phyloP scores from a whole-genome alignment of 2,888 invertebrate species.

The Habroteleia sp. region DNA sequence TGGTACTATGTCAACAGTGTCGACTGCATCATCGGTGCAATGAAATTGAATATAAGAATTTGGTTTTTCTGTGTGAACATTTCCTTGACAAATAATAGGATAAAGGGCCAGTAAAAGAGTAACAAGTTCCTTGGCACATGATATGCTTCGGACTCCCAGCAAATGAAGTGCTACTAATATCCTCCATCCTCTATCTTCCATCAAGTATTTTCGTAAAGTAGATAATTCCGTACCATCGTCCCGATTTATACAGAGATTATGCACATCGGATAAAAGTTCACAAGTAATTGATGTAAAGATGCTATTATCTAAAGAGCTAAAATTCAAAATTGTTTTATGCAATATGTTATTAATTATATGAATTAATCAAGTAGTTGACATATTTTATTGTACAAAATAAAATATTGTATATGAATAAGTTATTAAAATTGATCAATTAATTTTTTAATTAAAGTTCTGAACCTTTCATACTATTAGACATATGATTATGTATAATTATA shows the following conservation, averaged over 20 bases:
- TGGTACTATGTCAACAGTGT: constrained; percentile 74
- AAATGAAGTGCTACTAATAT: constrained; percentile 83
- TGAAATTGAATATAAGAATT: constrained; percentile 75
- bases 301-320: constrained; percentile 83
- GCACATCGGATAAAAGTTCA: constrained; percentile 85
- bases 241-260: constrained; percentile 80
- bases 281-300: constrained; percentile 85
- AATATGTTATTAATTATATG: too few species aligned
- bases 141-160: constrained; percentile 84
- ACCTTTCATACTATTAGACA: too few species aligned
- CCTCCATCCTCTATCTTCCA: constrained; percentile 85
- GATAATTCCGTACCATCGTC: constrained; percentile 78
- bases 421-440: too few species aligned
- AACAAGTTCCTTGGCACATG: constrained; percentile 84
- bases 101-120: constrained; percentile 84
- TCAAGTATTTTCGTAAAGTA: constrained; percentile 83
- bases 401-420: too few species aligned
- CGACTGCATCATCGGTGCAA: constrained; percentile 74
- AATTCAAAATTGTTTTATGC: constrained; percentile 6
- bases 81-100: constrained; percentile 72
- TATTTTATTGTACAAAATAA: too few species aligned
- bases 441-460: too few species aligned
- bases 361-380: too few species aligned
- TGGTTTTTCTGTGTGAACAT: constrained; percentile 4
- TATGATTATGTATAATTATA: too few species aligned